Percentiles rank a stretch among this genome's conserved stretches.
These are phyloP conservation scores for Apodemia hepburni DNA, from an alignment of 2,888 invertebrate genomes.

Conservation along the genomic window DNA sequence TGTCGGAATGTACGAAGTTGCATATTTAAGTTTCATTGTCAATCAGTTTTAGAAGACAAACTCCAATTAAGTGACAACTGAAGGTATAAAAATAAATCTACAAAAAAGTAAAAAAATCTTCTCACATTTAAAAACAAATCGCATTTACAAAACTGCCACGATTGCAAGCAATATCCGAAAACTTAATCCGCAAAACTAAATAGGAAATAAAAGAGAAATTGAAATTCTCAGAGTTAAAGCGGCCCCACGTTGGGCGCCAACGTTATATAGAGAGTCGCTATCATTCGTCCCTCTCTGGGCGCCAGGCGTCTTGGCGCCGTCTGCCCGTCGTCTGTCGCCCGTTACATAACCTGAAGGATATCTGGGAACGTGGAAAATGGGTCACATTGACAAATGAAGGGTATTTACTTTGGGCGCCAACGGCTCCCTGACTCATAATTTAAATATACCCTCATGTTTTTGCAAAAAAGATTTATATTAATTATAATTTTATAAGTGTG, in stretches of 20 bases:
- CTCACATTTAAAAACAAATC: too few species aligned
- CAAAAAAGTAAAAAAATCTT: too few species aligned
- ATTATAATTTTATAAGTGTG: neutral
- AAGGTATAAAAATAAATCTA: too few species aligned
- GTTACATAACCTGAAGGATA: slow-evolving; percentile 53
- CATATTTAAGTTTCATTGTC: too few species aligned
- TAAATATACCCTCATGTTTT: slow-evolving; percentile 2
- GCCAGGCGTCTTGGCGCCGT: slow-evolving; percentile 80
- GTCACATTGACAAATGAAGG: slow-evolving; percentile 19
- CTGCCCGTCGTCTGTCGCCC: slow-evolving; percentile 49
- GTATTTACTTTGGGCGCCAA: slow-evolving; percentile 15
- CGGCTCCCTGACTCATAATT: slow-evolving; percentile 14
- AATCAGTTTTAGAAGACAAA: too few species aligned
- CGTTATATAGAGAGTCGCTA: slow-evolving; percentile 7
- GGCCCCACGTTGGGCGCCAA: slow-evolving; percentile 55
- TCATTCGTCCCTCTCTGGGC: slow-evolving; percentile 38
- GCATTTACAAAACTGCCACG: slow-evolving; percentile 2
- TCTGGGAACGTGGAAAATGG: slow-evolving; percentile 24
- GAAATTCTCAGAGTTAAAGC: slow-evolving; percentile 18
- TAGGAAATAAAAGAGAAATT: slow-evolving; percentile 14
- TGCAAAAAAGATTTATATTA: neutral
- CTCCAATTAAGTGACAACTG: too few species aligned
- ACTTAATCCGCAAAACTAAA: slow-evolving; percentile 9
- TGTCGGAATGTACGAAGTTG: too few species aligned
- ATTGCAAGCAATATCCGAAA: slow-evolving; percentile 2